Evolutionary conservation across 2,888 invertebrate species (phyloP), one percentile per base, ranked within the genome.

Genomic region (Zootermopsis nevadensis): DNA sequence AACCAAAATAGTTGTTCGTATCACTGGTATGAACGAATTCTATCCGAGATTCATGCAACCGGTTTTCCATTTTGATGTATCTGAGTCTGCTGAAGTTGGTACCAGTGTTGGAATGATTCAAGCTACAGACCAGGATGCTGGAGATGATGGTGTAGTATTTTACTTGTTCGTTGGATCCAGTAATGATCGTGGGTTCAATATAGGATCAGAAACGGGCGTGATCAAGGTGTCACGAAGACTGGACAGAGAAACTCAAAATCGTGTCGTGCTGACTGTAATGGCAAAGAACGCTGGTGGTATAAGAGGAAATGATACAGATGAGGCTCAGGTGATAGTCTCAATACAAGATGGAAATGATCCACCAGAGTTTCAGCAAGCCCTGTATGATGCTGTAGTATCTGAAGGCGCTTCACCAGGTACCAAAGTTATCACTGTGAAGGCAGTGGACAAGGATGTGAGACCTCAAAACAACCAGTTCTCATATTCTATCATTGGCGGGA

Each of bases 271-370:
- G 19, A 97, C 97, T 0, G 97, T 98, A 0, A 93, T 98, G 91
- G 98, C 98, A 0, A 99, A 99, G 90, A 99, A 99, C 88, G 94
- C 94, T 80, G 98, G 98, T 24, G 96, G 97, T 30, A 98, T 99
- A 86, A 93, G 95, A 66, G 98, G 98, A 4, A 98, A 98, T 88
- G 98, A 98, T 87, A 98, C 98, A 0, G 98, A 98, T 88, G 97
- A 97, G 90, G 98, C 98, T 6, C 97, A 97, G 90, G 96, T 99
- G 0, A 96, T 97, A 77, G 95, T 99, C 85, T 95, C 96, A 0
- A 96, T 99, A 85, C 97, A 98, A 90, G 98, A 98, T 89, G 98
- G 98, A 31, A 98, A 98, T 88, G 98, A 98, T 90, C 97, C 98
- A 0, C 98, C 98, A 0, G 96, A 97, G 88, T 99, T 99, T 88